Evolutionary conservation across 1,140 invertebrate species (phyloP).

Genomic region (Bacillus rossius): DNA sequence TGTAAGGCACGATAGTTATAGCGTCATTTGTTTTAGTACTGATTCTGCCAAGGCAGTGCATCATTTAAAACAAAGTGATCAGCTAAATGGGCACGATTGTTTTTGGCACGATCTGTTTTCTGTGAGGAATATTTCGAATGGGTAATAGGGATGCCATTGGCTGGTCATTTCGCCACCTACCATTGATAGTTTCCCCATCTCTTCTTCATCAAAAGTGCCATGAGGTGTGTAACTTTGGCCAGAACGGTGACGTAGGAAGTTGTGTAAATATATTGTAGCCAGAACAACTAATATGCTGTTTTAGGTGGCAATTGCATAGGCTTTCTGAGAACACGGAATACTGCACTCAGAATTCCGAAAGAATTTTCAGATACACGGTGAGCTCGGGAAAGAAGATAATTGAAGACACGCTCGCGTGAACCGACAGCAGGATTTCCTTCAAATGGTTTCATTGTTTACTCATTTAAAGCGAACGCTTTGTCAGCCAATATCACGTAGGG

Average conservation of each 20-base stretch:
- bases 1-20: no score
- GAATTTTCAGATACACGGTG: background rate
- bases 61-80: no score
- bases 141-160: no score
- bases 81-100: no score
- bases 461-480: background rate
- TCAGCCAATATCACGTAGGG: background rate
- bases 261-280: slow-evolving; percentile 1
- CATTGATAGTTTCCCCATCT: no score
- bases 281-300: background rate
- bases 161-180: no score
- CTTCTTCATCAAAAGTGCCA: no score
- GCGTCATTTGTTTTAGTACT: no score
- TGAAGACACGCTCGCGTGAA: background rate
- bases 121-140: no score
- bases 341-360: background rate
- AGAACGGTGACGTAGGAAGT: background rate
- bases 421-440: background rate
- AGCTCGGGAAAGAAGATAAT: background rate
- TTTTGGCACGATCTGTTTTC: no score
- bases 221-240: no score
- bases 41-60: no score
- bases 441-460: background rate
- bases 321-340: background rate
- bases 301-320: background rate